Evolutionary conservation across 2,113 vertebrate genomes (phyloP).

Genomic region (Pungitius pungitius): DNA sequence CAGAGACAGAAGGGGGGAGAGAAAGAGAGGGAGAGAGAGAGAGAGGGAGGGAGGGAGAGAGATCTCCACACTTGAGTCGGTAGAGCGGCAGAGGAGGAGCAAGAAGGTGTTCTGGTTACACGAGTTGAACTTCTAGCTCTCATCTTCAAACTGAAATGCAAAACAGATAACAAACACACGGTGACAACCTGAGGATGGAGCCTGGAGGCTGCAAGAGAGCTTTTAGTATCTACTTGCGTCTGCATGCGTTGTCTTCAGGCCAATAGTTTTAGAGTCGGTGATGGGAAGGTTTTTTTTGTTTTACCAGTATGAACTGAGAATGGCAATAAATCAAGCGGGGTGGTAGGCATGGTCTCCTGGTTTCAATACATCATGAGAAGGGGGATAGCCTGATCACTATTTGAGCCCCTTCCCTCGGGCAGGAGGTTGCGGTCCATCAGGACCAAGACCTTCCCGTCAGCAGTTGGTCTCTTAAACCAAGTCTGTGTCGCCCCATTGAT

Average conservation of each 20-base stretch:
- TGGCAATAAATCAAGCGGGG: slow-evolving; percentile 26
- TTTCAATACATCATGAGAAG: slow-evolving; percentile 31
- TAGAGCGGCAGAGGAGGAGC: slow-evolving; percentile 34
- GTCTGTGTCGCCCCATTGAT: too few species aligned
- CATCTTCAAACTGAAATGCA: slow-evolving; percentile 40
- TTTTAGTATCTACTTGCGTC: slow-evolving; percentile 33
- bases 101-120: slow-evolving; percentile 8
- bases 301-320: slow-evolving; percentile 27
- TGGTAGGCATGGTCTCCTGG: background rate
- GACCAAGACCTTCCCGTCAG: too few species aligned
- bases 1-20: slow-evolving; percentile 46
- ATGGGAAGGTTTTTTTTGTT: slow-evolving; percentile 29
- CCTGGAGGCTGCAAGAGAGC: slow-evolving; percentile 40
- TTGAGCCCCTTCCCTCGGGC: too few species aligned
- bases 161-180: slow-evolving; percentile 36
- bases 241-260: slow-evolving; percentile 47
- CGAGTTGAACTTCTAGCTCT: slow-evolving; percentile 32
- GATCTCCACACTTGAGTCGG: slow-evolving; percentile 56
- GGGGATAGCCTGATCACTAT: background rate
- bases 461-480: too few species aligned
- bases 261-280: slow-evolving; percentile 44
- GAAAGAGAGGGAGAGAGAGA: slow-evolving; percentile 30
- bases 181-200: slow-evolving; percentile 46
- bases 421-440: too few species aligned
- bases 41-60: slow-evolving; percentile 26